Evolutionary conservation across 2,888 invertebrate species (phyloP).

Genomic region (Cerastoderma edule): DNA sequence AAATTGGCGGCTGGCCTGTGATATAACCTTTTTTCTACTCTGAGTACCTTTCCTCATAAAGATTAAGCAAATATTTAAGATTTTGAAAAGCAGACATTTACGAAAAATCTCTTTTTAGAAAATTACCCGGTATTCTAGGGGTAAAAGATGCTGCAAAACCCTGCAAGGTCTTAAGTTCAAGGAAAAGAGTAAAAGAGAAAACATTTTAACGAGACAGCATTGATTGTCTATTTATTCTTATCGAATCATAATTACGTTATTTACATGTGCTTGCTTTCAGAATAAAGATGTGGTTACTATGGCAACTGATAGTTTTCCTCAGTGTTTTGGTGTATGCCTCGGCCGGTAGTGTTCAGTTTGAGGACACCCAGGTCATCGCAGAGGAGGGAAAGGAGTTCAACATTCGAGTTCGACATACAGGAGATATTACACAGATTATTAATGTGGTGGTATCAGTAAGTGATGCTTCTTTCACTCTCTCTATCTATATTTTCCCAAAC

Average conservation of each 20-base stretch:
- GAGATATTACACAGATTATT: slow-evolving; percentile 61
- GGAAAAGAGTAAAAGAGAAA: background rate
- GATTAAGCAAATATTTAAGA: no score
- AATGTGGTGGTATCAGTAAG: slow-evolving; percentile 74
- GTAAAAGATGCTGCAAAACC: background rate
- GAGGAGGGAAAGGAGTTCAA: slow-evolving; percentile 73
- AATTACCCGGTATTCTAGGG: background rate
- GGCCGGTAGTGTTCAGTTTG: slow-evolving; percentile 46
- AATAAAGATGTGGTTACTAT: background rate
- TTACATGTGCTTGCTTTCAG: background rate
- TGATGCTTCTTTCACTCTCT: no score
- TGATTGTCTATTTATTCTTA: background rate
- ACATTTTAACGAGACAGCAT: background rate
- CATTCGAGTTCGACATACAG: slow-evolving; percentile 65
- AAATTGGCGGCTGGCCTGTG: no score
- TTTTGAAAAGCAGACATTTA: no score
- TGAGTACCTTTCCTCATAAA: no score
- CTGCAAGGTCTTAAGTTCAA: background rate
- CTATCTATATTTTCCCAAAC: background rate
- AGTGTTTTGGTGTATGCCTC: background rate
- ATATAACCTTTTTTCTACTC: no score
- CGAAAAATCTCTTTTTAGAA: background rate
- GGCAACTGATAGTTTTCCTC: background rate
- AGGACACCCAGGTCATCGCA: slow-evolving; percentile 63
- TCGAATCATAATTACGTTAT: background rate